Evolutionary conservation across 2,888 invertebrate species (phyloP).

Genomic region (Laothoe populi): DNA sequence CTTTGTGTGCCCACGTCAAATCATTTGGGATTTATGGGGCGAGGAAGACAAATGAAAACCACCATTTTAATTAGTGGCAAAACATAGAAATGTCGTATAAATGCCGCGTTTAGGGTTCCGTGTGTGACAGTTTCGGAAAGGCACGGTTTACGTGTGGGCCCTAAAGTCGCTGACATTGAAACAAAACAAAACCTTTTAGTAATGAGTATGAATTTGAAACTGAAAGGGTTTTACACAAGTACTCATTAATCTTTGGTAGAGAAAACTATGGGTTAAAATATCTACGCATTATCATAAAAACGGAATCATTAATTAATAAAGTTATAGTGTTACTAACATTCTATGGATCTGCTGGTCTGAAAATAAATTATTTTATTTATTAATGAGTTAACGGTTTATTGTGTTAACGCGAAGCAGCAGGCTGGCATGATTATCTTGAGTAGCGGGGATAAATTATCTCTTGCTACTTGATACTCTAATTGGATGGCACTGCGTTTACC

Average conservation of each 20-base stretch:
- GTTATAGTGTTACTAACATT: no score
- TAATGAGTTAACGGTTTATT: no score
- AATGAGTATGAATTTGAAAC: background rate
- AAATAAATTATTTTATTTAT: no score
- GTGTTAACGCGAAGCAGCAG: no score
- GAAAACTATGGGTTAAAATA: background rate
- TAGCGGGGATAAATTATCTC: no score
- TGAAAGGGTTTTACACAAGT: background rate
- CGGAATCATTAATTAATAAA: no score
- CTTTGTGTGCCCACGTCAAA: slow-evolving; percentile 25
- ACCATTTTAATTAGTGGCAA: slow-evolving; percentile 26
- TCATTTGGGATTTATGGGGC: slow-evolving; percentile 24
- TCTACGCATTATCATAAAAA: no score
- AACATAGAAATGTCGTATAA: slow-evolving; percentile 18
- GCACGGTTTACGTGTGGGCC: background rate
- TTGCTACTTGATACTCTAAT: no score
- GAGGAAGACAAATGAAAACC: slow-evolving; percentile 21
- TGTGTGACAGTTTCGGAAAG: background rate
- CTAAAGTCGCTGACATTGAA: background rate
- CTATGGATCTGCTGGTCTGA: no score
- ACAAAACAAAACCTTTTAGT: slow-evolving; percentile 1
- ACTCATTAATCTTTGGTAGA: background rate
- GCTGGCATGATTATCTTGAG: no score
- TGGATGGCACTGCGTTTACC: no score
- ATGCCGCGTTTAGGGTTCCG: slow-evolving; percentile 5